Evolutionary conservation across 2,888 invertebrate species (phyloP).

Genomic region (Phortica okadai): DNA sequence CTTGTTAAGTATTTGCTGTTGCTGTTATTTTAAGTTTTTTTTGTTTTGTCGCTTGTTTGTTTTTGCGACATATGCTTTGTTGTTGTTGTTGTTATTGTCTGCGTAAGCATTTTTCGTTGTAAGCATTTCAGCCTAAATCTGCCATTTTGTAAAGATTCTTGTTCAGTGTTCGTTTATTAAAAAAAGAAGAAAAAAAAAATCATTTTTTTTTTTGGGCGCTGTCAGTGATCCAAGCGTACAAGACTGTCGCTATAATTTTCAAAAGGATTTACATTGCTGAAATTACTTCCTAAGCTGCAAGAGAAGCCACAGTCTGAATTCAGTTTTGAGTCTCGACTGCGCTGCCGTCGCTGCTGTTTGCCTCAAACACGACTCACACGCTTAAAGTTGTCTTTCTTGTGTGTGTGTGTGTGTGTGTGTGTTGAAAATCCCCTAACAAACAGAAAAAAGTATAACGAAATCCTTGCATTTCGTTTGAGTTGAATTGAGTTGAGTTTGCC

Average conservation of each 20-base stretch:
- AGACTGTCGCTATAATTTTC: conserved; percentile 68
- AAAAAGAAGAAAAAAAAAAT: too few species aligned
- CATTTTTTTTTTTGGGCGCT: not conserved
- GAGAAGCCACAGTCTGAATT: not conserved
- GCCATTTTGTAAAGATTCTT: not conserved
- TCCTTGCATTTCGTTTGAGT: not conserved
- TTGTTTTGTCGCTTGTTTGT: too few species aligned
- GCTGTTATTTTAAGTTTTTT: too few species aligned
- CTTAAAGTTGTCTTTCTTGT: not conserved
- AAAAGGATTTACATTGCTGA: conserved; percentile 69
- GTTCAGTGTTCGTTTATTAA: not conserved
- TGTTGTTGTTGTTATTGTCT: too few species aligned
- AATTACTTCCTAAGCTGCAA: conserved; percentile 65
- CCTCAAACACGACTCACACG: not conserved
- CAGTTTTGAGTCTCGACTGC: not conserved
- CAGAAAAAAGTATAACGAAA: not conserved
- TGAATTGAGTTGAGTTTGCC: not conserved
- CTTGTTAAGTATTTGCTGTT: too few species aligned
- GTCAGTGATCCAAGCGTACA: not conserved
- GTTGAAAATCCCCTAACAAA: not conserved
- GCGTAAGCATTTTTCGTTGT: too few species aligned
- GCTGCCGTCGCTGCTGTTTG: not conserved
- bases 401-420: not conserved
- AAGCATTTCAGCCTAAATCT: too few species aligned
- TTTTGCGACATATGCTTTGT: too few species aligned